Evolutionary conservation across 53 echinoderm and acorn worm genomes (phyloP).

Genomic region (Paelopatides confundens): DNA sequence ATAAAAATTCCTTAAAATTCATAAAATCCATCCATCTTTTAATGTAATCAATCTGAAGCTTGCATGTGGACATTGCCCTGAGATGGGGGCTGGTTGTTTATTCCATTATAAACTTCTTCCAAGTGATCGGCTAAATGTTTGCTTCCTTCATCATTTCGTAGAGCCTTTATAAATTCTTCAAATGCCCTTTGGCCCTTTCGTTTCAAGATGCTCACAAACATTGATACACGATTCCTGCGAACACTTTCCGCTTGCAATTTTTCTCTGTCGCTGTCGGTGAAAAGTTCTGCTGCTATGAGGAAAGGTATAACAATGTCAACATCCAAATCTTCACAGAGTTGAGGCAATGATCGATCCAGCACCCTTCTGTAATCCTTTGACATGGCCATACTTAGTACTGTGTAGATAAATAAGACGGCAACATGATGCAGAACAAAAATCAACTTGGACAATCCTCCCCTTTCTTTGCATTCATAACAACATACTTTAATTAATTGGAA

Average conservation of each 20-base stretch:
- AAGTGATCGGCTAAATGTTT: constrained; percentile 6
- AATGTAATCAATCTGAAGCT: not conserved
- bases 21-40: too few relatives aligned
- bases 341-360: not conserved
- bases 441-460: not conserved
- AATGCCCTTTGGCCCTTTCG: not conserved
- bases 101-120: not conserved
- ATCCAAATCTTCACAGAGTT: constrained; percentile 12
- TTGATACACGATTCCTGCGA: not conserved
- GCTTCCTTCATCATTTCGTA: not conserved
- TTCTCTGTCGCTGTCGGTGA: constrained; percentile 24
- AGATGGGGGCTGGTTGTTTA: not conserved
- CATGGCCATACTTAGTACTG: constrained; percentile 1
- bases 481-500: not conserved
- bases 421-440: not conserved
- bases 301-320: not conserved
- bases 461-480: too few relatives aligned
- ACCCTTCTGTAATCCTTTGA: constrained; percentile 2
- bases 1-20: too few relatives aligned
- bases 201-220: constrained; percentile 27
- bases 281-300: constrained; percentile 3
- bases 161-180: constrained; percentile 9
- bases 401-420: not conserved
- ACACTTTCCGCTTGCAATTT: not conserved
- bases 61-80: not conserved